These are phyloP conservation scores for Pammene fasciana DNA, from an alignment of 2,888 invertebrate genomes.

Conservation along the genomic window DNA sequence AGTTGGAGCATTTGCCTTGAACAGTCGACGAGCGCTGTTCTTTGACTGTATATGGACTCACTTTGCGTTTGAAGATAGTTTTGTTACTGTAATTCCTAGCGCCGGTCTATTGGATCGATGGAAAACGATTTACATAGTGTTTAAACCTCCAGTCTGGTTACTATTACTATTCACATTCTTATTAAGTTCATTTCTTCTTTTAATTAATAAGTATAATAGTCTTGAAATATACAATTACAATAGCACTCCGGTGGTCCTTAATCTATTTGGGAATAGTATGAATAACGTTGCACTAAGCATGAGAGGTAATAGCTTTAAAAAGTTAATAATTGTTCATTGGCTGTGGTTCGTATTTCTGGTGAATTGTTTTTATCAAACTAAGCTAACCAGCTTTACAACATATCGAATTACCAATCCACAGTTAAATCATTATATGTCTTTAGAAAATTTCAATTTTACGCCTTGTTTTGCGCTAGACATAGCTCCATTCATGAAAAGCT, in stretches of 20 bases:
- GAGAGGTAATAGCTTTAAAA: constrained; percentile 5
- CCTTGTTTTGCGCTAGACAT: constrained; percentile 22
- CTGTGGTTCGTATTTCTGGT: constrained; percentile 43
- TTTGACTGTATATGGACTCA: constrained; percentile 41
- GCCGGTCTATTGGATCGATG: constrained; percentile 29
- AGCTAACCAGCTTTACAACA: constrained; percentile 40
- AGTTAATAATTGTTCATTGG: constrained; percentile 34
- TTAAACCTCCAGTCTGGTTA: constrained; percentile 36
- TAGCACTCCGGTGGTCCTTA: background rate
- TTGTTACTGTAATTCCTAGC: constrained; percentile 23
- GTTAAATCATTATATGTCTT: constrained; percentile 3
- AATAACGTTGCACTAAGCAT: constrained; percentile 6
- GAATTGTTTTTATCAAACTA: constrained; percentile 42
- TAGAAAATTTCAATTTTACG: constrained; percentile 19
- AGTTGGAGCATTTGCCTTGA: constrained; percentile 39
- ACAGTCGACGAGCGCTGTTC: constrained; percentile 5
- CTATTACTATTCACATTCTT: constrained; percentile 25
- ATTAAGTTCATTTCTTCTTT: constrained; percentile 23
- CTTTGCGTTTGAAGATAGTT: constrained; percentile 32
- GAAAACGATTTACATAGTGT: constrained; percentile 39
- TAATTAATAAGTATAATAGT: background rate
- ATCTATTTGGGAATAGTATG: constrained; percentile 25
- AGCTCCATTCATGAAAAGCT: constrained; percentile 13
- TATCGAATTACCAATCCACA: constrained; percentile 11
- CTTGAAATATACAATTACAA: background rate